A percentile compares a stretch with the other conserved stretches of the same genome.
These are phyloP conservation scores for Drosophila mayri DNA, from an alignment of 1,140 invertebrate species.

Conservation along the genomic window DNA sequence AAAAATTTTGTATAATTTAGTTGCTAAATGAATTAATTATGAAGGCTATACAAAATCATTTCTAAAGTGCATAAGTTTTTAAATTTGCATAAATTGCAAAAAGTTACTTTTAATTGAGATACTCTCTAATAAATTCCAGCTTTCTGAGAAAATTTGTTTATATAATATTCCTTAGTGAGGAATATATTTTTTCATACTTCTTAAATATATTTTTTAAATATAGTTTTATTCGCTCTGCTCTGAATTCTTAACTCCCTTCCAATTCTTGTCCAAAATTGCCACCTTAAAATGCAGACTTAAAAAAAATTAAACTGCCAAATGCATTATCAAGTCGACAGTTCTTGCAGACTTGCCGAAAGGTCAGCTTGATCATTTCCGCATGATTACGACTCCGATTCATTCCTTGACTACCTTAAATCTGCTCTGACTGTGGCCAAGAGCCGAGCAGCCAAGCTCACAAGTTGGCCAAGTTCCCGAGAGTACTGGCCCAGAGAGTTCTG, in stretches of 20 bases:
- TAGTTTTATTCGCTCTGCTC: neutral
- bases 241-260: conserved; percentile 10
- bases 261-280: conserved; percentile 29
- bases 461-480: conserved; percentile 27
- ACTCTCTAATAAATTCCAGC: neutral
- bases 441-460: conserved; percentile 13
- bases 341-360: conserved; percentile 68
- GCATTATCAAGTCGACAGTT: conserved; percentile 13
- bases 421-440: conserved; percentile 20
- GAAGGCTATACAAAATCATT: neutral
- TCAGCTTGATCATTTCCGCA: conserved; percentile 83
- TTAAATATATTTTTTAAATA: neutral
- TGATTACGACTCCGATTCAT: conserved; percentile 77
- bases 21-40: neutral
- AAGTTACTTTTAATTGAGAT: too few relatives aligned
- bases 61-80: neutral
- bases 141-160: neutral
- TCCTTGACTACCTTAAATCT: conserved; percentile 34
- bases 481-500: conserved; percentile 7
- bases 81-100: neutral
- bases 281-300: conserved; percentile 27
- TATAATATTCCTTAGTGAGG: neutral
- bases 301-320: conserved; percentile 1
- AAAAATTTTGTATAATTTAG: neutral
- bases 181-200: neutral